Evolutionary conservation across 2,113 vertebrate species (phyloP).

Genomic region (Rhea americana): DNA sequence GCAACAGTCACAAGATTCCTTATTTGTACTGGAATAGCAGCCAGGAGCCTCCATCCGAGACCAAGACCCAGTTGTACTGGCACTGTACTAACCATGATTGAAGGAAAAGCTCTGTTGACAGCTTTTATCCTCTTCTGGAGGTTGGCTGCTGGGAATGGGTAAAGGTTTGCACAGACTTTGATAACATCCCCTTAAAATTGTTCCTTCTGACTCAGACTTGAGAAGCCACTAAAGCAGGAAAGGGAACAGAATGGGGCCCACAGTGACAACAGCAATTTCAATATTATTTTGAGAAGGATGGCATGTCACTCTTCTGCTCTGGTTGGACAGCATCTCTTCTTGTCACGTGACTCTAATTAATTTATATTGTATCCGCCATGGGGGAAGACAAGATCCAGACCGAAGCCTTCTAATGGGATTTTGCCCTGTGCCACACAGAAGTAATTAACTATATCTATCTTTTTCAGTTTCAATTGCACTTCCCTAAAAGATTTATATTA

Average conservation of each 20-base stretch:
- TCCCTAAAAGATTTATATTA: conserved; percentile 41
- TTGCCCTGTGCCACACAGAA: conserved; percentile 42
- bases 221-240: not conserved
- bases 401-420: conserved; percentile 52
- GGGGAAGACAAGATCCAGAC: conserved; percentile 45
- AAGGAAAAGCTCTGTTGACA: not conserved
- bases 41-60: not conserved
- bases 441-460: conserved; percentile 64
- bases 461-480: conserved; percentile 56
- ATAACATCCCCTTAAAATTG: not conserved
- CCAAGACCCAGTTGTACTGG: not conserved
- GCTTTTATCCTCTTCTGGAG: not conserved
- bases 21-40: not conserved
- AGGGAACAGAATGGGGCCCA: not conserved
- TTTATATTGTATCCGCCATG: conserved; percentile 17
- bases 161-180: not conserved
- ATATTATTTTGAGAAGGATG: not conserved
- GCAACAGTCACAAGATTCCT: not conserved
- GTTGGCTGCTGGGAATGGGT: not conserved
- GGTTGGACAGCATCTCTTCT: conserved; percentile 17
- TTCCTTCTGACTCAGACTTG: not conserved
- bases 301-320: not conserved
- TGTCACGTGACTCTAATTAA: conserved; percentile 33
- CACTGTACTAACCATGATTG: not conserved
- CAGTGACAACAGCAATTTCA: not conserved